Percentiles rank a stretch among this genome's conserved stretches.
These are phyloP conservation scores for Nansenia antarctica DNA, from an alignment of 2,113 vertebrate genomes.

Conservation along the genomic window DNA sequence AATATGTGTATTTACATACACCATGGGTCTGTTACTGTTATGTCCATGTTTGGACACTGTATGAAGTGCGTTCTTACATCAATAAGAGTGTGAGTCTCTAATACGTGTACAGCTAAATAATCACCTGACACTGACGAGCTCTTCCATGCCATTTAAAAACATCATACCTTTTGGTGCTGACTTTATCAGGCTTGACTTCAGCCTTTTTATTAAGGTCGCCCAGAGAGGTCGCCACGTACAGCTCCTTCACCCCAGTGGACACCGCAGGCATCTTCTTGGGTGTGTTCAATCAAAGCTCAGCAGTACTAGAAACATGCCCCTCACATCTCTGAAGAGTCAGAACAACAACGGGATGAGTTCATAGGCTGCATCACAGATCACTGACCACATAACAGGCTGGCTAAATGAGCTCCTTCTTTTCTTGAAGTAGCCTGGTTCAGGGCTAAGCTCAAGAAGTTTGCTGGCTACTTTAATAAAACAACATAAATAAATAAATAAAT, in stretches of 20 bases:
- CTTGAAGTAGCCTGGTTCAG: too few species aligned
- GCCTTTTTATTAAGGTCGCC: conserved; percentile 96
- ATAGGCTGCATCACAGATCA: background rate
- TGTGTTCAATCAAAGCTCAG: conserved; percentile 47
- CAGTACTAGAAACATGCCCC: conserved; percentile 37
- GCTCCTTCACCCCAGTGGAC: conserved; percentile 87
- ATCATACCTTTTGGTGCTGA: conserved; percentile 83
- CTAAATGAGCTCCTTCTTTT: too few species aligned
- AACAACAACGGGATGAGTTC: background rate
- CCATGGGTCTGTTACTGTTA: too few species aligned
- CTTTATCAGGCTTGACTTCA: conserved; percentile 91
- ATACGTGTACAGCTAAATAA: background rate
- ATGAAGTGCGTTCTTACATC: too few species aligned
- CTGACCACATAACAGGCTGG: too few species aligned
- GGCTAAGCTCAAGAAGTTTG: too few species aligned
- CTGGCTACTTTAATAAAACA: too few species aligned
- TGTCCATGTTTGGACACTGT: too few species aligned
- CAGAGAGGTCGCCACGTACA: conserved; percentile 91
- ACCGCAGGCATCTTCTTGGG: conserved; percentile 91
- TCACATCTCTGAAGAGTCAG: conserved; percentile 56
- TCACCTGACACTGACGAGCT: background rate
- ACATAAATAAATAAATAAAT: too few species aligned
- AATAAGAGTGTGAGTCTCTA: too few species aligned
- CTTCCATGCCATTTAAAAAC: background rate
- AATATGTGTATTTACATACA: too few species aligned